Evolutionary conservation across 2,797 vertebrate genomes (phyloP), one percentile per base, ranked within the genome.

Genomic region (Microcaecilia unicolor): DNA sequence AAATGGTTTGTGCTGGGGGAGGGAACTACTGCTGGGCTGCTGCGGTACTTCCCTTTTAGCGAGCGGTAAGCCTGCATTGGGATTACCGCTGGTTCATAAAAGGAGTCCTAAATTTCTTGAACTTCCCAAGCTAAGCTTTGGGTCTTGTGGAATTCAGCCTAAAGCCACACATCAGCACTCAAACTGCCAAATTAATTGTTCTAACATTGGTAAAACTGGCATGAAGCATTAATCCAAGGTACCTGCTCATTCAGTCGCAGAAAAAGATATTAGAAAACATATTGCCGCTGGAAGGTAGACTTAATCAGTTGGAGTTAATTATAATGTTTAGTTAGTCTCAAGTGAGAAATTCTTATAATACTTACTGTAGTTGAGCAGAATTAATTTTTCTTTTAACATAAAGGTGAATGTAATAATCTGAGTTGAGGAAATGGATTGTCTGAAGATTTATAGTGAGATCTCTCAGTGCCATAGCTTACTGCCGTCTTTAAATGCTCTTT

Each of bases 251-350:
- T 35, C 25, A 17, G 47, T 52, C 12, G 4, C 10, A 44, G 69
- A 65, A 43, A 49, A 61, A 57, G 61, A 37, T 9, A 16, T 47
- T 58, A 55, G 56, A 58, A 55, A 62, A 71, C 62, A 69, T 65
- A 60, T 58, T 58, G 56, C 71, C 53, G 51, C 66, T 39, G 61
- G 41, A 41, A 41, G 55, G 64, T 67, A 72, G 75, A 74, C 81
- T 82, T 75, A 80, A 82, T 81, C 72, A 72, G 69, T 49, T 47
- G 61, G 64, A 78, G 67, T 79, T 84, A 78, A 84, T 84, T 76
- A 78, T 78, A 72, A 76, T 83, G 78, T 77, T 74, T 76, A 74
- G 76, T 74, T 74, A 76, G 73, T 84, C 78, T 71, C 70, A 56
- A 72, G 62, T 22, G 74, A 78, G 71, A 67, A 67, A 61, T 69